Percentiles rank a stretch among this genome's conserved stretches.
Conservation (phyloP, 2,888 invertebrate genomes). For the Dasypogon diadema region DNA sequence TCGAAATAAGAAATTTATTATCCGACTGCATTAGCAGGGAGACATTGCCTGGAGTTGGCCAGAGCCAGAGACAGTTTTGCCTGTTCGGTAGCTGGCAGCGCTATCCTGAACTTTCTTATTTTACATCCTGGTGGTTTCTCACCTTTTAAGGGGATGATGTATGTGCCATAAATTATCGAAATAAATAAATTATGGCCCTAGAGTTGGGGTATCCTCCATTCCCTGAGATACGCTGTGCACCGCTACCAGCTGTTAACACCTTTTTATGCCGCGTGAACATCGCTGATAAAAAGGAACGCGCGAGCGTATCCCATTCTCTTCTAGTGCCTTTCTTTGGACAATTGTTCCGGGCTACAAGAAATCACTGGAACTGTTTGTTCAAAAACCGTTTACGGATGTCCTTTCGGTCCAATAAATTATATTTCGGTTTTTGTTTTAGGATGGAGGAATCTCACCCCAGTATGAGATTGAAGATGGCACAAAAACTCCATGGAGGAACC, state of each 20-base stretch:
- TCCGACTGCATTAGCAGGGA: conserved; percentile 31
- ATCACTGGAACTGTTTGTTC: conserved; percentile 44
- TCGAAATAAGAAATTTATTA: conserved; percentile 32
- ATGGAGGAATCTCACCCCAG: conserved; percentile 26
- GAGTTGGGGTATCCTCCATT: conserved; percentile 16
- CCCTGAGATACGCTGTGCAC: not conserved
- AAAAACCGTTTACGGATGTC: conserved; percentile 50
- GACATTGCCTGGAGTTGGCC: conserved; percentile 1
- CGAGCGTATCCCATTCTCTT: conserved; percentile 6
- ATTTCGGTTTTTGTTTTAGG: conserved; percentile 51
- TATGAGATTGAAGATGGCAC: conserved; percentile 1
- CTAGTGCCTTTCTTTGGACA: conserved; percentile 11
- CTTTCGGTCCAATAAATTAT: conserved; percentile 51
- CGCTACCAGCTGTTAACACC: conserved; percentile 49
- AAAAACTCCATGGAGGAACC: not conserved
- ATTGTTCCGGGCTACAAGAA: conserved; percentile 45
- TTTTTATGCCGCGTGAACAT: conserved; percentile 26
- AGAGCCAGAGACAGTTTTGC: not conserved
- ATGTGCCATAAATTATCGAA: conserved; percentile 67
- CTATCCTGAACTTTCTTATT: conserved; percentile 30
- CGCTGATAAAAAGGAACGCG: conserved; percentile 27
- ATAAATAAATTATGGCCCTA: conserved; percentile 65
- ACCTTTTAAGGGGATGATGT: conserved; percentile 62
- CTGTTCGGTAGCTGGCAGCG: not conserved
- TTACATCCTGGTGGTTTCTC: conserved; percentile 55